A percentile compares a stretch with the other conserved stretches of the same genome.
phyloP scores from a whole-genome alignment of 2,113 vertebrate genomes.

The Acanthochromis polyacanthus region DNA sequence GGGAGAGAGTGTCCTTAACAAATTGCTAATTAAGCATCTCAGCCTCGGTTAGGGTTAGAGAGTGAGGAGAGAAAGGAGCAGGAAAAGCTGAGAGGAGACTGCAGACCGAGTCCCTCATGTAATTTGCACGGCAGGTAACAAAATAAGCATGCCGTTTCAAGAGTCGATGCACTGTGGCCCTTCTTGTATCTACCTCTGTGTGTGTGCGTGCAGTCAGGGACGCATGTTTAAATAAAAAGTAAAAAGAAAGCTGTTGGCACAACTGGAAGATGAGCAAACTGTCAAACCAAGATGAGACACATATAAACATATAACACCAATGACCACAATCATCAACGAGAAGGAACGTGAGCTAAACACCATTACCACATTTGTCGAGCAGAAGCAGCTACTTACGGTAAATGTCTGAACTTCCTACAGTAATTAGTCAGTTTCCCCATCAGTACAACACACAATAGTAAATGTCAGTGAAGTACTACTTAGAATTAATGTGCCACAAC shows the following conservation, averaged over 20 bases:
- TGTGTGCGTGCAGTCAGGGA: background rate
- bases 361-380: background rate
- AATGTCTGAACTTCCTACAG: background rate
- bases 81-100: constrained; percentile 28
- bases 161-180: background rate
- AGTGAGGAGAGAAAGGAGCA: constrained; percentile 23
- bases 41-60: constrained; percentile 22
- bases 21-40: constrained; percentile 73
- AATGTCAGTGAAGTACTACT: background rate
- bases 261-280: background rate
- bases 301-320: no score
- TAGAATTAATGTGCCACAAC: background rate
- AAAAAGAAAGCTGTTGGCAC: background rate
- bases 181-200: background rate
- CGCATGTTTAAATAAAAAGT: no score
- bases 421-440: background rate
- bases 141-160: constrained; percentile 14
- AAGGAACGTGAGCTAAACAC: background rate
- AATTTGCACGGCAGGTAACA: constrained; percentile 27
- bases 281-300: no score
- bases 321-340: no score
- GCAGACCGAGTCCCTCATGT: constrained; percentile 24
- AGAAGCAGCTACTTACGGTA: background rate
- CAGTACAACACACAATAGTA: background rate
- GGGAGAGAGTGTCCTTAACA: constrained; percentile 70